These are phyloP conservation scores for Miltochrista miniata DNA, from an alignment of 2,888 invertebrate genomes.

Conservation along the genomic window DNA sequence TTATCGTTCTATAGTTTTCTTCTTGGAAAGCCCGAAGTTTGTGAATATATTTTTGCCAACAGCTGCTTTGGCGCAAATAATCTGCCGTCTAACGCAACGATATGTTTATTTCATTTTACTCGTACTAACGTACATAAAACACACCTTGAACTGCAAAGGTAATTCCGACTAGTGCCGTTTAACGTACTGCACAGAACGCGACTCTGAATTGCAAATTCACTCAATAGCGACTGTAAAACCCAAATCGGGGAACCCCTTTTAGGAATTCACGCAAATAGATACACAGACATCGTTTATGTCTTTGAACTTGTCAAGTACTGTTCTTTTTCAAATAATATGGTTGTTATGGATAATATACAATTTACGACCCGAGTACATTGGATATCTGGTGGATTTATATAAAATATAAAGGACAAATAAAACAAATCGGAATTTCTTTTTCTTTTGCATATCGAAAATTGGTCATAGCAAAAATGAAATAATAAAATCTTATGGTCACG, in stretches of 20 bases:
- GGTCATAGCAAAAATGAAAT: no score
- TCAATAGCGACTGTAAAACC: constrained; percentile 26
- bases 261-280: constrained; percentile 7
- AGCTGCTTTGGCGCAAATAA: background rate
- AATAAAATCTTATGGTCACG: no score
- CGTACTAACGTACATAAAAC: constrained; percentile 20
- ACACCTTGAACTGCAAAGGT: constrained; percentile 32
- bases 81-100: constrained; percentile 18
- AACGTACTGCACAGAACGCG: constrained; percentile 26
- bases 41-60: no score
- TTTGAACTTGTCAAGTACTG: constrained; percentile 3
- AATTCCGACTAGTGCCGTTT: constrained; percentile 32
- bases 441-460: no score
- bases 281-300: constrained; percentile 4
- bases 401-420: background rate
- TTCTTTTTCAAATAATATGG: constrained; percentile 10
- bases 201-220: constrained; percentile 37
- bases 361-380: background rate
- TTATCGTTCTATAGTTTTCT: no score
- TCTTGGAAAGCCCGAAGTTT: no score
- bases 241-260: constrained; percentile 19
- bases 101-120: constrained; percentile 31
- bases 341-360: constrained; percentile 13
- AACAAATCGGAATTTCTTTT: no score
- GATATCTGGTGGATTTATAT: no score